Conservation (phyloP, 2,113 vertebrate species). For the Nothocercus julius region DNA sequence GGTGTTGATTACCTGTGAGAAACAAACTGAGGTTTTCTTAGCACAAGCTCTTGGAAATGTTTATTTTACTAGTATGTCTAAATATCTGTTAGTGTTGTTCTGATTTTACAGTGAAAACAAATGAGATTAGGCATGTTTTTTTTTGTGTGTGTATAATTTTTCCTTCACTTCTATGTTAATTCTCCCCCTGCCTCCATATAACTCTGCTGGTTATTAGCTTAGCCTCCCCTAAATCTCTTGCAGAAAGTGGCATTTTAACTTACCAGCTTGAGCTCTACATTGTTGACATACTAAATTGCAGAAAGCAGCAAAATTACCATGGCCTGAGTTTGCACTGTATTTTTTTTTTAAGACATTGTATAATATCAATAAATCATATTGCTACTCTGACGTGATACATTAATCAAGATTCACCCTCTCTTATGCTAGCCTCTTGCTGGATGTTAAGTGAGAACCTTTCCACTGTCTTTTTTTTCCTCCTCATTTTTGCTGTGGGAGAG, state of each 20-base stretch:
- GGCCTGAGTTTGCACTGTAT: background rate
- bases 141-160: background rate
- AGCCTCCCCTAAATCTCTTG: background rate
- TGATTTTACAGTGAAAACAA: slow-evolving; percentile 7
- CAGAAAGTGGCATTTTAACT: slow-evolving; percentile 3
- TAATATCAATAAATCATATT: slow-evolving; percentile 56
- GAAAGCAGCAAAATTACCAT: slow-evolving; percentile 38
- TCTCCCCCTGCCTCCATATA: background rate
- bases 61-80: background rate
- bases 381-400: background rate
- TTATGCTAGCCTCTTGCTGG: slow-evolving; percentile 2
- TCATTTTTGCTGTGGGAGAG: slow-evolving; percentile 10
- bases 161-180: background rate
- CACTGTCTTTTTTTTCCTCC: background rate
- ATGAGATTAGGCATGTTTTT: background rate
- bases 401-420: slow-evolving; percentile 40
- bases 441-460: slow-evolving; percentile 24
- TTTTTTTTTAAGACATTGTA: background rate
- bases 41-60: background rate
- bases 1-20: background rate
- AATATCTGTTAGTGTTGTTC: background rate
- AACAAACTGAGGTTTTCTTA: background rate
- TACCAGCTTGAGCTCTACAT: slow-evolving; percentile 21
- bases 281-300: background rate
- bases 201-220: slow-evolving; percentile 7